These are phyloP conservation scores for Campylorhamphus procurvoides DNA, from an alignment of 2,113 vertebrate species.

Conservation along the genomic window DNA sequence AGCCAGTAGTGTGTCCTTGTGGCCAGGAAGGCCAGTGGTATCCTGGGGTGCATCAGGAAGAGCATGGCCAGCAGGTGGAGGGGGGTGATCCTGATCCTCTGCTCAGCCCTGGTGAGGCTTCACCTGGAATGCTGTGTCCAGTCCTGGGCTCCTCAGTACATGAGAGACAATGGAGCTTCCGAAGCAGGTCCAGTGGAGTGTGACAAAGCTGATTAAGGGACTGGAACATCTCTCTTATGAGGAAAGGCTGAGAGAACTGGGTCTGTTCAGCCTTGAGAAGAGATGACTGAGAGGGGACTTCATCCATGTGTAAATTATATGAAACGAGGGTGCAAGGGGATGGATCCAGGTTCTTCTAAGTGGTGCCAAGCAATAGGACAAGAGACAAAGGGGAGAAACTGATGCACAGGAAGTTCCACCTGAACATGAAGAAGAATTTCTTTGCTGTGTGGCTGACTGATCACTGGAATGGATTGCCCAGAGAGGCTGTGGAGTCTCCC, in stretches of 20 bases:
- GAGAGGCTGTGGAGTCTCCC: background rate
- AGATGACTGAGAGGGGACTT: background rate
- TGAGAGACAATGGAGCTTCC: background rate
- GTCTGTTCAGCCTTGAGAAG: background rate
- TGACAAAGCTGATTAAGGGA: background rate
- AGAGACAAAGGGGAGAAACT: background rate
- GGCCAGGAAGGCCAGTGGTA: background rate
- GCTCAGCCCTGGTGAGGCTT: background rate
- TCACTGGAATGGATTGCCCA: background rate
- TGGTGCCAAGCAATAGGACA: background rate
- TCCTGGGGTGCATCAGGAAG: background rate
- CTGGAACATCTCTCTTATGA: rapidly evolving
- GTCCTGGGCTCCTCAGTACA: background rate
- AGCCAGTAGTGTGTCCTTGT: background rate
- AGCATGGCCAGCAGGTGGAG: background rate
- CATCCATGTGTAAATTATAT: background rate
- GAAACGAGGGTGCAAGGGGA: background rate
- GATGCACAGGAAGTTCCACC: background rate
- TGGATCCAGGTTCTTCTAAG: background rate
- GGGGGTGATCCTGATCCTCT: background rate
- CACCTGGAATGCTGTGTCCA: background rate
- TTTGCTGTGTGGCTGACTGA: background rate
- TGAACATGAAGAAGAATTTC: background rate
- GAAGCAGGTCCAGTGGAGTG: rapidly evolving
- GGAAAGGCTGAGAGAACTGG: background rate